Evolutionary conservation across 2,888 invertebrate genomes (phyloP).

Genomic region (Spodoptera littoralis): DNA sequence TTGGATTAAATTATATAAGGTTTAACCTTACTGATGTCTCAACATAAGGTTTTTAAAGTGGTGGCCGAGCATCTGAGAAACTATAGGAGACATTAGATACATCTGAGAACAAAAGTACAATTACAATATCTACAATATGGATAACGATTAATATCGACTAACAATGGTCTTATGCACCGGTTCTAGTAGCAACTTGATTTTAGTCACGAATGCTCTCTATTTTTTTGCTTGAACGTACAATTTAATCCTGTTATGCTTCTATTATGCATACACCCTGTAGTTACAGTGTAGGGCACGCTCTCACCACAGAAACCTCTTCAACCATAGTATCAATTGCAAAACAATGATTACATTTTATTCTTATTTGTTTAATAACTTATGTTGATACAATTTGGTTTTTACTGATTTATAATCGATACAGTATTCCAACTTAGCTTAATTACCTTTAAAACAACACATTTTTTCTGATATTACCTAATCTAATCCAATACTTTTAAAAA

Average conservation of each 20-base stretch:
- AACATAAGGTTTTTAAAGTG: conserved; percentile 18
- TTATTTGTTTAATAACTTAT: too few relatives aligned
- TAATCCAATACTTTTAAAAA: background rate
- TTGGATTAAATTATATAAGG: conserved; percentile 41
- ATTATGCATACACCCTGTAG: background rate
- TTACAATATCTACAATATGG: too few relatives aligned
- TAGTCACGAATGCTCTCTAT: conserved; percentile 34
- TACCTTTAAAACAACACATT: too few relatives aligned
- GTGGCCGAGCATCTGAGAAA: conserved; percentile 5
- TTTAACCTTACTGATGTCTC: conserved; percentile 29
- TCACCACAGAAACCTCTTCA: background rate
- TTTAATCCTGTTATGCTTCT: conserved; percentile 8
- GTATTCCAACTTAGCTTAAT: too few relatives aligned
- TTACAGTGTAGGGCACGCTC: conserved; percentile 1
- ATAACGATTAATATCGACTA: too few relatives aligned
- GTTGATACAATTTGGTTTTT: too few relatives aligned
- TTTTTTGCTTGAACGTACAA: background rate
- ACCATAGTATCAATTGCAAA: too few relatives aligned
- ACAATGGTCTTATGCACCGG: background rate
- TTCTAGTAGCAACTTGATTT: background rate
- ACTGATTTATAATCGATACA: too few relatives aligned
- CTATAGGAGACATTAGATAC: conserved; percentile 2
- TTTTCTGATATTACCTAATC: too few relatives aligned
- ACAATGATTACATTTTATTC: too few relatives aligned
- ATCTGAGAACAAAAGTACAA: conserved; percentile 2